Conservation (phyloP, 2,797 vertebrate genomes). For the Pteronotus mesoamericanus region DNA sequence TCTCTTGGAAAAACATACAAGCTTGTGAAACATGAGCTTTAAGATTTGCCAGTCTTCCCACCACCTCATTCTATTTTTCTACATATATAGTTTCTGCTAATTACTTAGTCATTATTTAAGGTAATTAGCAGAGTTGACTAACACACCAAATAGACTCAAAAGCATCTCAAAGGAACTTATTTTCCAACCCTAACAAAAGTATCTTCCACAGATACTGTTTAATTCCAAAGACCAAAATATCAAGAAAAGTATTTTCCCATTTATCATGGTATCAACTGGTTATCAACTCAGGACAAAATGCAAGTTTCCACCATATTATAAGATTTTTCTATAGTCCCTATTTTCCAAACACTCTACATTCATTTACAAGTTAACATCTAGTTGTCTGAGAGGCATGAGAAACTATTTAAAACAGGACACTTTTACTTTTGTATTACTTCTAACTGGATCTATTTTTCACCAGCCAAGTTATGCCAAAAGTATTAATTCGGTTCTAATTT, state of each 20-base stretch:
- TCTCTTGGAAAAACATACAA: conserved; percentile 10
- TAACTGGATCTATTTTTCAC: not conserved
- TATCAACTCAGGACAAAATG: conserved; percentile 7
- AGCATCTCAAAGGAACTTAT: not conserved
- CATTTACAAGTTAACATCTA: conserved; percentile 6
- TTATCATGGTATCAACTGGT: not conserved
- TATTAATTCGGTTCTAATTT: not conserved
- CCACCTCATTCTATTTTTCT: not conserved
- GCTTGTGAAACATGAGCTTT: conserved; percentile 16
- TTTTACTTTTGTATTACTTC: not conserved
- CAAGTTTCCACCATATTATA: not conserved
- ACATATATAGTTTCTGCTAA: not conserved
- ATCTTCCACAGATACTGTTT: not conserved
- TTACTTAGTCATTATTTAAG: conserved; percentile 1
- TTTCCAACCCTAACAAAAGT: conserved; percentile 36
- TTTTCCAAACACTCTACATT: not conserved
- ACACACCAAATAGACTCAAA: not conserved
- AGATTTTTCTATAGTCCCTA: not conserved
- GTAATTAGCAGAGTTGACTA: not conserved
- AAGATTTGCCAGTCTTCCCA: not conserved
- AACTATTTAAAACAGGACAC: not conserved
- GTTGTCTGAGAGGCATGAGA: not conserved
- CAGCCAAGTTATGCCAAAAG: not conserved
- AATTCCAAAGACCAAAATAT: conserved; percentile 8
- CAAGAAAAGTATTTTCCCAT: not conserved